Evolutionary conservation across 2,888 invertebrate species (phyloP), one percentile per base, ranked within the genome.

Genomic region (Matsumyia berberina): DNA sequence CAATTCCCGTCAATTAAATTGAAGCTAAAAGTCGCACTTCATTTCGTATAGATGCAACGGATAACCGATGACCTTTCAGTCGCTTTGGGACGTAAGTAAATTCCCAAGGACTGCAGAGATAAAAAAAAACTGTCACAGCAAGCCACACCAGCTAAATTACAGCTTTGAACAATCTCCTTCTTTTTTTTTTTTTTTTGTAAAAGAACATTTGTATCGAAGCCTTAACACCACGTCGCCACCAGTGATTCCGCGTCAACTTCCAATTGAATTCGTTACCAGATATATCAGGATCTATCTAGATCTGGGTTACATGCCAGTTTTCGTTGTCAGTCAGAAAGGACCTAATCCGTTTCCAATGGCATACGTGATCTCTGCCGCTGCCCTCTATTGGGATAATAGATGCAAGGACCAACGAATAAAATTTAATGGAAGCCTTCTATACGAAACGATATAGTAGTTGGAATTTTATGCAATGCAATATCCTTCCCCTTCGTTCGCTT

Each of bases 221-320:
- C 49, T 31, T 39, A 7, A 15, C 37, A 46, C 77, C 15, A 51
- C 31, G 37, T 37, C 51, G 58, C 24, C 39, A 19, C 6, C 53
- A 64, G n/a, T 55, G 29, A 55, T 49, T 66, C 49, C 6, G 44
- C 58, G 70, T 77, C 64, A 44, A 64, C 31, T 70, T 77, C 19
- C 39, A 82, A 82, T 77, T 70, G 81, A 82, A 77, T 82, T 82
- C 70, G 58, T 77, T 70, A 66, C 64, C n/a, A 57, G 51, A 77
- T 58, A 44, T 17, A 70, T 53, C 57, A 17, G 31, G 44, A 62
- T 76, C 35, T 64, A 64, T 73, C 67, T 31, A 51, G 39, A 70
- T 69, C 64, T 76, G 49, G 49, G 70, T 70, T 76, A 60, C 66
- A 60, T 49, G 72, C 33, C 49, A 64, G 55, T 33, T 53, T 62